Conservation (phyloP, 2,113 vertebrate species). For the Thymallus thymallus region DNA sequence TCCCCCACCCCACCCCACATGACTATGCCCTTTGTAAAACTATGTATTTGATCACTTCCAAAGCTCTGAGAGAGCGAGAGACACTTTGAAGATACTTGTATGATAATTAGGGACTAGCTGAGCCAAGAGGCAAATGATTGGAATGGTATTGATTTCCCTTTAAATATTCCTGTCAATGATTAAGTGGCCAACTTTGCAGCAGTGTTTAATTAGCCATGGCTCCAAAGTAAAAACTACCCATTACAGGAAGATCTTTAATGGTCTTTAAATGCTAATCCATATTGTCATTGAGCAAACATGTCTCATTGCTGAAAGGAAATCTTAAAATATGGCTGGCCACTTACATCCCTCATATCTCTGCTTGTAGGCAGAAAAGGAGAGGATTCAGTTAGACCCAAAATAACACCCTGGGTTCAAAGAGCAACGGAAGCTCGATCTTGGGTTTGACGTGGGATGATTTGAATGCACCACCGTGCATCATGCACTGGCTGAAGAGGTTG, state of each 20-base stretch:
- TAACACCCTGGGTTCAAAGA: not conserved
- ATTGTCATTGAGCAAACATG: conserved; percentile 16
- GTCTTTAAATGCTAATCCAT: conserved; percentile 24
- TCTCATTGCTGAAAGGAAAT: conserved; percentile 12
- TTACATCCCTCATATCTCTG: not conserved
- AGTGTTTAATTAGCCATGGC: conserved; percentile 28
- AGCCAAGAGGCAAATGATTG: not conserved
- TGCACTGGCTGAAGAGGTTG: not conserved
- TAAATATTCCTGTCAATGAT: conserved; percentile 29
- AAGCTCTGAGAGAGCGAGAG: not conserved
- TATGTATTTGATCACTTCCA: not conserved
- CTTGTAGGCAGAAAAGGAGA: not conserved
- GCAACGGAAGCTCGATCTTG: not conserved
- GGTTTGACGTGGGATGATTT: not conserved
- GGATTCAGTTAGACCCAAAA: not conserved
- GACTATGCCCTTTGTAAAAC: conserved; percentile 1
- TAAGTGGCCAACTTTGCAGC: conserved; percentile 22
- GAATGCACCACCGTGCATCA: not conserved
- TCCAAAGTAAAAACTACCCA: not conserved
- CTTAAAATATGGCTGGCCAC: conserved; percentile 4
- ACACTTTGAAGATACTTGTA: conserved; percentile 20
- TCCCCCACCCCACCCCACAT: not conserved
- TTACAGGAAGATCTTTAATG: conserved; percentile 22
- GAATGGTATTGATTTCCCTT: conserved; percentile 30
- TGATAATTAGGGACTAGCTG: conserved; percentile 15